Evolutionary conservation across 30 jellyfish, hydroid and myxozoan genomes (phyloP).

Genomic region (Aurelia aurita complex sp. Pacific): DNA sequence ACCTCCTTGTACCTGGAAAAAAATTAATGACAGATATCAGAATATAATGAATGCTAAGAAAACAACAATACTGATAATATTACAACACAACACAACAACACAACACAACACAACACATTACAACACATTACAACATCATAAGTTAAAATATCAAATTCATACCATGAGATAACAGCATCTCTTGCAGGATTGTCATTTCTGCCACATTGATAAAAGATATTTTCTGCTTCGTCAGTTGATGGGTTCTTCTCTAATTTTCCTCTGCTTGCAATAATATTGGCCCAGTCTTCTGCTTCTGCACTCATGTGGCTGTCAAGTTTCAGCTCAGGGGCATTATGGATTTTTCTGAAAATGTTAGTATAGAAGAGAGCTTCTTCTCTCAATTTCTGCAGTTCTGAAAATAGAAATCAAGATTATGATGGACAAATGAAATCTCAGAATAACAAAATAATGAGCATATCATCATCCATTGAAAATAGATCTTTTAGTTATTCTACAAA

Average conservation of each 20-base stretch:
- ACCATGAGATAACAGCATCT: constrained; percentile 75
- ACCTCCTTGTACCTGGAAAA: constrained; percentile 86
- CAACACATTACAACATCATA: too few relatives aligned
- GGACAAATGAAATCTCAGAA: too few relatives aligned
- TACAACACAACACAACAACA: too few relatives aligned
- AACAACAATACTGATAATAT: too few relatives aligned
- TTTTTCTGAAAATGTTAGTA: constrained; percentile 57
- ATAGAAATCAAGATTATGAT: not conserved
- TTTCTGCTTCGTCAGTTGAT: constrained; percentile 65
- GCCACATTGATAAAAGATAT: constrained; percentile 55
- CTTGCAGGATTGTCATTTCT: constrained; percentile 44
- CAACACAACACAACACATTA: too few relatives aligned
- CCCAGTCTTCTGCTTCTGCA: constrained; percentile 86
- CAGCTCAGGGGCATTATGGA: constrained; percentile 57
- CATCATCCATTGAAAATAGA: too few relatives aligned
- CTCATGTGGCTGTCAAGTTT: constrained; percentile 67
- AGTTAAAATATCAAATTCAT: too few relatives aligned
- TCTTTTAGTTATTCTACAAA: too few relatives aligned
- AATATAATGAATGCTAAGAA: too few relatives aligned
- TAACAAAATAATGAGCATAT: too few relatives aligned
- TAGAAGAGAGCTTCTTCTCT: constrained; percentile 47
- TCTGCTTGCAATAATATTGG: constrained; percentile 65
- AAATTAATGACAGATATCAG: not conserved
- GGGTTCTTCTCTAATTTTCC: constrained; percentile 67
- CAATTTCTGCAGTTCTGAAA: constrained; percentile 53